These are phyloP conservation scores for Phataginus tricuspis DNA, from an alignment of 2,797 vertebrate genomes.

Conservation along the genomic window DNA sequence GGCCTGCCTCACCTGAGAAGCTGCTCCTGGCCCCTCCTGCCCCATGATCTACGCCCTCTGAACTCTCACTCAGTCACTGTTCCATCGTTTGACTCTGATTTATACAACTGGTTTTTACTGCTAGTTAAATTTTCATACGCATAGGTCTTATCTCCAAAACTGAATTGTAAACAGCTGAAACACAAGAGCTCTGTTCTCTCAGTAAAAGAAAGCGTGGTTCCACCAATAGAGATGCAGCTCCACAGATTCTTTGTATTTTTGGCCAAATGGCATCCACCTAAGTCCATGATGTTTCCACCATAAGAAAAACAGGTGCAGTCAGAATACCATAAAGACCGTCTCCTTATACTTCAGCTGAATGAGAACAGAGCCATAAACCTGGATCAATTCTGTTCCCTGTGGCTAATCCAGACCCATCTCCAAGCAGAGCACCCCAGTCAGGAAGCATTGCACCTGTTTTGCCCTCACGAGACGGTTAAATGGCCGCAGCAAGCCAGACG, in stretches of 20 bases:
- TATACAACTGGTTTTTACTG: not conserved
- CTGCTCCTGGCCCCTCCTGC: not conserved
- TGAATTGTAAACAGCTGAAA: not conserved
- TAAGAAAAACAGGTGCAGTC: not conserved
- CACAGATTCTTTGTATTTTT: not conserved
- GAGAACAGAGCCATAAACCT: not conserved
- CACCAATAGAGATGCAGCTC: not conserved
- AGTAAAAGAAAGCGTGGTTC: not conserved
- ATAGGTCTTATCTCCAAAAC: not conserved
- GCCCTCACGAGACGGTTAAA: not conserved
- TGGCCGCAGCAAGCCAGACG: not conserved
- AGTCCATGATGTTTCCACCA: not conserved
- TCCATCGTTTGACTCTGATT: not conserved
- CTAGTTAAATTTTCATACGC: not conserved
- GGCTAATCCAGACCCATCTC: not conserved
- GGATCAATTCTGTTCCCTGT: fast-evolving
- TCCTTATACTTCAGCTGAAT: not conserved
- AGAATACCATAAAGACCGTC: not conserved
- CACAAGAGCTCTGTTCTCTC: not conserved
- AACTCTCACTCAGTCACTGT: not conserved
- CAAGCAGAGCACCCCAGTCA: not conserved
- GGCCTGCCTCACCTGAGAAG: not conserved
- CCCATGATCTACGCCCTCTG: not conserved
- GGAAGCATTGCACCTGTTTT: not conserved
- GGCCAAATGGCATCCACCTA: not conserved